Base-by-base conservation (phyloP, 2,888 invertebrate species). In the Lasioglossum leucozonium region DNA sequence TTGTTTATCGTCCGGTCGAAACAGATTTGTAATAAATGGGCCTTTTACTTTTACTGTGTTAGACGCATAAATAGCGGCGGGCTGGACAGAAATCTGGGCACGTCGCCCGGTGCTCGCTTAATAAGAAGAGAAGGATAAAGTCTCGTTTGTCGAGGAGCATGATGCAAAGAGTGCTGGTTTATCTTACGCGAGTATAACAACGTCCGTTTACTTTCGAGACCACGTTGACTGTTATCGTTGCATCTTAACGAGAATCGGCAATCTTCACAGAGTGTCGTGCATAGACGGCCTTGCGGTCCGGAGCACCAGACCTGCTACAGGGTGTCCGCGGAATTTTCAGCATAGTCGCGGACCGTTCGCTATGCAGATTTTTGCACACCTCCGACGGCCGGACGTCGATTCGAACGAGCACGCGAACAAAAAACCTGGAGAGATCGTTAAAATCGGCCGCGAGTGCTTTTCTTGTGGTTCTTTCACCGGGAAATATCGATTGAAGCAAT, bases 161-260 rank as follows among this genome's bases (percentile, higher is more conserved):
- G 88, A 88, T 87, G 87, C 87, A 87, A 88, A 85, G 81, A 83
- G 83, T 77, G 83, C 76, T 40, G 76, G 85, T 85, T 85, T 87
- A 88, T 88, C 88, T 81, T 77, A 69, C 77, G 75, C 81, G 77
- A 83, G 87, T 80, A 86, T 89, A 88, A 88, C 87, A 83, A 84
- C 85, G 86, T 82, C 79, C 88, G 87, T 89, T 91, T 88, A 91
- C 86, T 88, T 90, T 87, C 85, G 85, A 87, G 91, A 80, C 85
- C 88, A 79, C 88, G 87, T 87, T 81, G 81, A 72, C 87, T 87
- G 89, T 91, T 91, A 91, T 92, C 90, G 91, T 88, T 92, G 86
- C 86, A 93, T 93, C 93, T 93, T 92, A 92, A 93, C 92, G 92
- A 93, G 92, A 92, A 93, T 93, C 93, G 91, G 90, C 92, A 89